Conservation (phyloP, 23 tunicate genomes). For the Styela clava region DNA sequence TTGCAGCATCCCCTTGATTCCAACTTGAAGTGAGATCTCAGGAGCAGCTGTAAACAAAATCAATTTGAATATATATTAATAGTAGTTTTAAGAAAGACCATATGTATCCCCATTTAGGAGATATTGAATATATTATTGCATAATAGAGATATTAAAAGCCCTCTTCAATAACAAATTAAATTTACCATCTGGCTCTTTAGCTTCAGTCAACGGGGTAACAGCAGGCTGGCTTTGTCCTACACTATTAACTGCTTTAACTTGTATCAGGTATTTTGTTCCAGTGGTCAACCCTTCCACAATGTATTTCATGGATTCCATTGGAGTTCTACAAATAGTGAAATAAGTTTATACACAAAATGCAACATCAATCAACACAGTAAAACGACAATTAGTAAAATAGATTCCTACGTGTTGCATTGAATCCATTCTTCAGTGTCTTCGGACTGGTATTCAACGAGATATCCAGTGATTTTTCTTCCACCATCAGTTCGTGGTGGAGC, state of each 20-base stretch:
- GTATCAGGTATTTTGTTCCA: constrained; percentile 60
- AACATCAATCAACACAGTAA: too few relatives aligned
- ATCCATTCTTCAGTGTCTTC: constrained; percentile 72
- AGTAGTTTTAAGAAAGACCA: too few relatives aligned
- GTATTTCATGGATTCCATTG: constrained; percentile 35
- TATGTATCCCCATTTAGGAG: too few relatives aligned
- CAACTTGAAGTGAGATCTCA: constrained; percentile 55
- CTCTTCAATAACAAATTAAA: too few relatives aligned
- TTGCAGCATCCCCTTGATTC: constrained; percentile 59
- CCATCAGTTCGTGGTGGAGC: constrained; percentile 81
- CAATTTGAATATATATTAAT: not conserved
- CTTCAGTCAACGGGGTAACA: constrained; percentile 25
- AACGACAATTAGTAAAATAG: too few relatives aligned
- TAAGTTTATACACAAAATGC: too few relatives aligned
- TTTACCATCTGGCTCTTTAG: constrained; percentile 37
- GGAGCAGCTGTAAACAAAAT: constrained; percentile 22
- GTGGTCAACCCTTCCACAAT: constrained; percentile 47
- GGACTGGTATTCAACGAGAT: constrained; percentile 41
- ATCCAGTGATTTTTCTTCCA: constrained; percentile 79
- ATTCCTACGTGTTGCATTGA: constrained; percentile 25
- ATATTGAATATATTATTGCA: too few relatives aligned
- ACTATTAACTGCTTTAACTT: constrained; percentile 77
- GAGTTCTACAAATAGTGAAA: constrained; percentile 27
- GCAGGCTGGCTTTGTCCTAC: constrained; percentile 86
- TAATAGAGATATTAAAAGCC: too few relatives aligned